These are phyloP conservation scores for Psittacara wagleri DNA, from an alignment of 2,113 vertebrate species.

Conservation along the genomic window DNA sequence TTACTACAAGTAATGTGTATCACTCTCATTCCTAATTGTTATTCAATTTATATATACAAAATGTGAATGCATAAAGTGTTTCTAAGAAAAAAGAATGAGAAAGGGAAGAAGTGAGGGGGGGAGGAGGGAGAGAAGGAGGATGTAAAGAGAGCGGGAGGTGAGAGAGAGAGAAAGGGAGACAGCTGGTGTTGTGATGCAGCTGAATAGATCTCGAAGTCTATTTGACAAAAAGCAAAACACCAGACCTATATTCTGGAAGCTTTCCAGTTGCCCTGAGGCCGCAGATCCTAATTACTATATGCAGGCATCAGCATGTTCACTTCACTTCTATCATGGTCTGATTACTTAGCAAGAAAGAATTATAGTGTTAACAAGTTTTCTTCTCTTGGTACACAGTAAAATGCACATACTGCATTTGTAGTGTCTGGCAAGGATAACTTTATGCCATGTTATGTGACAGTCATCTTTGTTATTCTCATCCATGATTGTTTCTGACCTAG, in stretches of 20 bases:
- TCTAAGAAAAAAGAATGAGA: neutral
- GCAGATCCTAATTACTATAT: neutral
- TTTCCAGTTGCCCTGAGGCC: neutral
- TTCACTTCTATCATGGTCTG: neutral
- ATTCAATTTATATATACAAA: neutral
- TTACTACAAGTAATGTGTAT: neutral
- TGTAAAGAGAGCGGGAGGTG: neutral
- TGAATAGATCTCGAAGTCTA: neutral
- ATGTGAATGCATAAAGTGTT: neutral
- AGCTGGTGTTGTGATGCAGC: neutral
- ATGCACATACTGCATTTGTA: neutral
- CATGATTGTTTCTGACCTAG: neutral
- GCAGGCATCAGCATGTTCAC: neutral
- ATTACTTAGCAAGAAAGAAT: neutral
- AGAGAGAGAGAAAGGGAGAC: neutral
- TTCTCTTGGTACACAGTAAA: neutral
- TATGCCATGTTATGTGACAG: neutral
- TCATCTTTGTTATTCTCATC: neutral
- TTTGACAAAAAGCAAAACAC: neutral
- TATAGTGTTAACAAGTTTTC: neutral
- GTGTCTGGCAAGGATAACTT: neutral
- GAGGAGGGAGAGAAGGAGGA: fast-evolving
- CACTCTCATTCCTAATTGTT: neutral
- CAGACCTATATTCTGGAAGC: neutral
- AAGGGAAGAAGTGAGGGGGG: neutral